Base-by-base conservation (phyloP, 2,797 vertebrate species). In the Furcifer pardalis region DNA sequence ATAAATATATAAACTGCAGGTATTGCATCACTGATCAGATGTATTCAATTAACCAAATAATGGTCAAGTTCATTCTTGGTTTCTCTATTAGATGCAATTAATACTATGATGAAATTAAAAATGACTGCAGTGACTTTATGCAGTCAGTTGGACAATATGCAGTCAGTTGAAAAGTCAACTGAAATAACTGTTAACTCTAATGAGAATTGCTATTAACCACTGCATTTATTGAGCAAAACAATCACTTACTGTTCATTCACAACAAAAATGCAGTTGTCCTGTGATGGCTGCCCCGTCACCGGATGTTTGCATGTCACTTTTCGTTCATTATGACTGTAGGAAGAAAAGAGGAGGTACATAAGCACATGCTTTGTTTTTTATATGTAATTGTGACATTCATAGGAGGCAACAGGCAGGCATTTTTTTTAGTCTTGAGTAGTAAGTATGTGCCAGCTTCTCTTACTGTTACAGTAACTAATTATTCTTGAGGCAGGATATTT, bases 221-320 rank as follows among this genome's bases (percentile, higher is more conserved):
- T 76, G 40, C 21, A 49, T 81, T 81, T 71, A 71, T 12, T 71
- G 10, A 52, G 40, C 23, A 25, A 88, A 90, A 88, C 0, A 62
- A 90, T 87, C 63, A 98, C 98, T 99, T 97, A 99, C 98, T 99
- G 98, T 94, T 99, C 98, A 91, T 97, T 99, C 85, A 99, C 97
- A 15, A 99, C 98, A 94, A 99, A 99, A 96, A 99, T 99, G 92
- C 98, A 99, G 93, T 99, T 99, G 95, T 99, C 98, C 86, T 99
- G 98, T 0, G 98, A 99, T 5, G 98, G 98, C 74, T 97, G 93
- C 79, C 97, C 97, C 5, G 97, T 97, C 79, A 99, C 97, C 4
- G 98, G 98, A 90, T 99, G 98, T 74, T 98, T 99, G 88, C 98
- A 99, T 88, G 98, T 99, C 92, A 99, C 98, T 96, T 99, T 99